Conservation (phyloP, 2,113 vertebrate genomes). For the Anarrhichthys ocellatus region DNA sequence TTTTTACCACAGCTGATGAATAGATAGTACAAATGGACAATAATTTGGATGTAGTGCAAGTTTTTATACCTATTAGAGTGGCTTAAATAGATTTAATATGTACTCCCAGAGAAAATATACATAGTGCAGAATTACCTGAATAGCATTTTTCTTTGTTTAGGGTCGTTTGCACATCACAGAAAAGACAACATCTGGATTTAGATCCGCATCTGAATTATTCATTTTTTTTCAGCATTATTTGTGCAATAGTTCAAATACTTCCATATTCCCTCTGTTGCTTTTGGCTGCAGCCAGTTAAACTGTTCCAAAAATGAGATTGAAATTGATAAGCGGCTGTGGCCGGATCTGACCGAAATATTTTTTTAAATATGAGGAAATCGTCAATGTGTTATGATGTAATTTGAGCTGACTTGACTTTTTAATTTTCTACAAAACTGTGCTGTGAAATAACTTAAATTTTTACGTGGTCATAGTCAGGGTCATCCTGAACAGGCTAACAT, state of each 20-base stretch:
- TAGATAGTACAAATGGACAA: conserved; percentile 47
- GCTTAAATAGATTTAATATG: conserved; percentile 33
- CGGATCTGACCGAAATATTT: not conserved
- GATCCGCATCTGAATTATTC: conserved; percentile 1
- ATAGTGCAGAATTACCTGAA: conserved; percentile 28
- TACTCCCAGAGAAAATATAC: conserved; percentile 8
- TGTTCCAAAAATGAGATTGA: not conserved
- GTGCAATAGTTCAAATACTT: conserved; percentile 28
- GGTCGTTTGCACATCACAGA: not conserved
- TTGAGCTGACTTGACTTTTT: no score
- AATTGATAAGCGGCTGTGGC: no score
- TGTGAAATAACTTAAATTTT: no score
- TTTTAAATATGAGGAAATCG: not conserved
- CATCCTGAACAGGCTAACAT: not conserved
- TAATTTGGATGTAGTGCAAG: conserved; percentile 26
- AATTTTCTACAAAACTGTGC: no score
- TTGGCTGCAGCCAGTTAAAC: conserved; percentile 31
- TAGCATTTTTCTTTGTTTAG: conserved; percentile 32
- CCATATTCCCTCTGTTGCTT: conserved; percentile 1
- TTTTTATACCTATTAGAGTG: conserved; percentile 49
- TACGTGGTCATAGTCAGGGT: no score
- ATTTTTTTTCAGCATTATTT: conserved; percentile 21
- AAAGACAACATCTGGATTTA: conserved; percentile 23
- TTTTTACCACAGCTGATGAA: conserved; percentile 65
- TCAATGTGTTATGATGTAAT: no score